Base-by-base conservation (phyloP, 2,113 vertebrate species). In the Caranx ignobilis region DNA sequence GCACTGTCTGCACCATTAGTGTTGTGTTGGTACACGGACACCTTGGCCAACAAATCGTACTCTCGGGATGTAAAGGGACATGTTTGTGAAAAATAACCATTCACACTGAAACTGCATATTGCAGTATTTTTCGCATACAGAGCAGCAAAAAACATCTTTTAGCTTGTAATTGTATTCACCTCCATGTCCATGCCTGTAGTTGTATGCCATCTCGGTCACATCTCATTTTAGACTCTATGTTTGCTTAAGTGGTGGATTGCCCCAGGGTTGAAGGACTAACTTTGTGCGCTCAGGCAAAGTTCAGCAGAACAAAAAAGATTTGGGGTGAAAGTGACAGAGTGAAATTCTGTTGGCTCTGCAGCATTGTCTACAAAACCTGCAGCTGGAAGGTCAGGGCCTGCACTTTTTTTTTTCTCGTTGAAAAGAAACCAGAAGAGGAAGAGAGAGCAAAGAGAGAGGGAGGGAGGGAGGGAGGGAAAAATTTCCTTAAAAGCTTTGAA, bases 241-340 rank as follows among this genome's bases (percentile, higher is more conserved):
- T 87, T 82, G 68, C 80, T 85, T 71, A 66, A 73, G 81, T 84
- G 82, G 72, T 18, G 45, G 69, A n/a, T 32, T 72, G 86, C 78
- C 80, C 84, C 41, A 13, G 57, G 74, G 75, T 78, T 84, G 65
- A 82, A 52, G 47, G 31, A 78, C 69, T 83, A 69, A 85, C 71
- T 81, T 77, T 66, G 70, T 13, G 34, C 26, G 54, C 75, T 45
- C 56, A 35, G 77, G 41, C 80, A 71, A 71, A 86, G 87, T 77
- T 90, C 73, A 86, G 83, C 68, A 81, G 75, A 87, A 88, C 75
- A 90, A 84, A 84, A 81, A 82, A 71, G 69, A 83, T 83, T 9
- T 82, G 79, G 75, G 76, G 79, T 76, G 76, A 77, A 80, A 84
- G 71, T 74, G 83, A 78, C 68, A 70, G 41, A 18, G 60, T 74